Percentiles rank a stretch among this genome's conserved stretches.
Conservation (phyloP, 2,797 vertebrate species). For the Pagetopsis macropterus region DNA sequence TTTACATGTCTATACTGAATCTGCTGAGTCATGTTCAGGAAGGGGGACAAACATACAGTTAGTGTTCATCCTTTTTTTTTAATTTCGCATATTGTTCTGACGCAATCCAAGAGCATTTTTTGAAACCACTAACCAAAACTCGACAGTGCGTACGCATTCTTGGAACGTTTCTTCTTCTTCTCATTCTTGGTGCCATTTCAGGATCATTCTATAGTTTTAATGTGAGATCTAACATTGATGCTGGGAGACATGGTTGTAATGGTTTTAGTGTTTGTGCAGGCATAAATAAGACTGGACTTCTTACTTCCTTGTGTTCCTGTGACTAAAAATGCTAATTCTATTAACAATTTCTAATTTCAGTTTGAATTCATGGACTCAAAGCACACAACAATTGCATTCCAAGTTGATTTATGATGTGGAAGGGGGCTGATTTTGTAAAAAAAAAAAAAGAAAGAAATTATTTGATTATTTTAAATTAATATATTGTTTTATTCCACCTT, state of each 20-base stretch:
- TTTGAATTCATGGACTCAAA: constrained; percentile 9
- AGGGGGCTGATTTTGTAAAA: constrained; percentile 27
- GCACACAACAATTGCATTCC: constrained; percentile 6
- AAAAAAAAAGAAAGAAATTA: constrained; percentile 17
- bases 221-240: background rate
- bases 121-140: constrained; percentile 60
- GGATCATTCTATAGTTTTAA: background rate
- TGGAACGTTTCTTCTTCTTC: background rate
- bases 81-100: background rate
- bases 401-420: constrained; percentile 17
- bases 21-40: background rate
- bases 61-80: background rate
- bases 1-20: constrained; percentile 2
- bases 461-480: constrained; percentile 34
- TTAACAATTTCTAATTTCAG: background rate
- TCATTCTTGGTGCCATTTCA: constrained; percentile 45
- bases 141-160: background rate
- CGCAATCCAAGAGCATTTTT: background rate
- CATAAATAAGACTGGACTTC: constrained; percentile 25
- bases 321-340: background rate
- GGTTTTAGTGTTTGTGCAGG: constrained; percentile 19
- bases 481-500: constrained; percentile 45
- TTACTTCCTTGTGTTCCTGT: constrained; percentile 10
- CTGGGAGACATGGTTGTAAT: background rate
- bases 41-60: background rate